Conservation (phyloP, 1,140 invertebrate genomes). For the Lepidurus packardi region DNA sequence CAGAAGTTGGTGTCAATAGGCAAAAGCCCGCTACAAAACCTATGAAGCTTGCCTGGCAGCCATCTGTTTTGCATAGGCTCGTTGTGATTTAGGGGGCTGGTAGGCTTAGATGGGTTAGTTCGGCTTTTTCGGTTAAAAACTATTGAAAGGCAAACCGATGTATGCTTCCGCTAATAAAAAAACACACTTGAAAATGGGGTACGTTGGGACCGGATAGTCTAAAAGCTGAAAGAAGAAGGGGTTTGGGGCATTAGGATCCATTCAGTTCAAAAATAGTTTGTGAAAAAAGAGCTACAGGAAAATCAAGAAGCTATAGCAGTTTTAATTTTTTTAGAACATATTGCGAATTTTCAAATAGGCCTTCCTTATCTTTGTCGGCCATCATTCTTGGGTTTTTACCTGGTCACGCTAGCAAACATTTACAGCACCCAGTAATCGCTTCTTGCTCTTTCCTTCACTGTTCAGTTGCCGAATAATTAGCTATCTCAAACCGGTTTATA, state of each 20-base stretch:
- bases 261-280: no score
- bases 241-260: background rate
- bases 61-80: constrained; percentile 4
- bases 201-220: background rate
- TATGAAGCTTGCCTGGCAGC: background rate
- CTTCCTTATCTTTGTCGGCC: background rate
- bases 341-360: background rate
- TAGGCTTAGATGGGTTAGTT: background rate
- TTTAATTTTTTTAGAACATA: background rate
- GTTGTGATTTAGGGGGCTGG: background rate
- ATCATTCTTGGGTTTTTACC: background rate
- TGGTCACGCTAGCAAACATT: background rate
- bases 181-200: background rate
- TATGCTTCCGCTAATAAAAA: constrained; percentile 14
- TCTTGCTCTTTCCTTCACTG: background rate
- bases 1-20: constrained; percentile 15
- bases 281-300: no score
- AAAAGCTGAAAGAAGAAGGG: background rate
- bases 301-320: no score
- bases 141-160: background rate
- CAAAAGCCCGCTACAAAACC: background rate
- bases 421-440: background rate
- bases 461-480: constrained; percentile 11
- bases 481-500: constrained; percentile 8
- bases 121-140: background rate